Percentiles rank a stretch among this genome's conserved stretches.
Evolutionary conservation across 2,797 vertebrate species (phyloP).

Genomic region (Poecilia gillii): DNA sequence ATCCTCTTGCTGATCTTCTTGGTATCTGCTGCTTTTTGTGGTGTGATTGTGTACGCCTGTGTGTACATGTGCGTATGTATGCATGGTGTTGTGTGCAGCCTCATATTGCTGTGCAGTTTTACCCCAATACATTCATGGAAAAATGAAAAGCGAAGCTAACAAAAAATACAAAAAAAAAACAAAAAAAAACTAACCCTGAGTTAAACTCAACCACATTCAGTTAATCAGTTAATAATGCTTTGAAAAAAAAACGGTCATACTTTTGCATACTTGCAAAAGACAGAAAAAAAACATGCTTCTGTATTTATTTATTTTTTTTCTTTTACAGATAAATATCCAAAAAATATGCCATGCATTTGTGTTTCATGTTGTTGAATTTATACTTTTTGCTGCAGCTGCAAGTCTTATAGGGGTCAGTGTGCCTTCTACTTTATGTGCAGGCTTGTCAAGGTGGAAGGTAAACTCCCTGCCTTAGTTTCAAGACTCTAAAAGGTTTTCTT

Average conservation of each 20-base stretch:
- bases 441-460: not conserved
- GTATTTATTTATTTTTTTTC: not conserved
- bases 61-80: constrained; percentile 15
- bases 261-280: not conserved
- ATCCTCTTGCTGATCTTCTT: constrained; percentile 65
- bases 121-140: not conserved
- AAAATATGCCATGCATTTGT: not conserved
- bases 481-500: too few species aligned
- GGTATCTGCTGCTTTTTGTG: constrained; percentile 40
- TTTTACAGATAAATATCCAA: not conserved
- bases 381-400: not conserved
- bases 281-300: not conserved
- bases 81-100: not conserved
- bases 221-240: not conserved
- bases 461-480: not conserved
- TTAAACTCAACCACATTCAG: not conserved
- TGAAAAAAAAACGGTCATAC: not conserved
- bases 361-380: not conserved
- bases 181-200: not conserved
- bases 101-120: constrained; percentile 24
- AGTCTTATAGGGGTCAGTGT: too few species aligned
- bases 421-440: not conserved
- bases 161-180: too few species aligned
- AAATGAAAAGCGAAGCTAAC: not conserved
- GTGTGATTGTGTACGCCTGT: constrained; percentile 21